Evolutionary conservation across 1,140 invertebrate genomes (phyloP), one percentile per base, ranked within the genome.

Genomic region (Drosophila micromelanica): DNA sequence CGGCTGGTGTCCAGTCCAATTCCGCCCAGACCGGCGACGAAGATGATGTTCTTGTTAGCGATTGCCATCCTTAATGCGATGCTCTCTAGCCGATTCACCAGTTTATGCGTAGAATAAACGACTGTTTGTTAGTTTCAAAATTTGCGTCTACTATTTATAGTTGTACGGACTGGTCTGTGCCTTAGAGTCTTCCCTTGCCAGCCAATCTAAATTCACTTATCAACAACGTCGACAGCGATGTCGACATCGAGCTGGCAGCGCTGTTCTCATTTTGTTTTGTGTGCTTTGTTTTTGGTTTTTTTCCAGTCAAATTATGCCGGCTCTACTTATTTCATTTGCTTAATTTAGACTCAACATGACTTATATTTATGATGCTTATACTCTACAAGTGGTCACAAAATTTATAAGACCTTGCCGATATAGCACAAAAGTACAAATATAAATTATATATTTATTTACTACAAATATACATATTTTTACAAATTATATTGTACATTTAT

Each of bases 1-100:
- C 63, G 68, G 52, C 77, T 82, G 54, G 87, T 85, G 69, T 81
- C 90, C 51, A 90, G 65, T 30, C 90, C 90, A 71, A 91, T 91
- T 37, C 80, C 87, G 23, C 90, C 90, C 49, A 91, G 72, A 46
- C 76, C 90, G 35, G 87, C 90, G 32, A 91, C 90, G 37, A 91
- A 91, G 51, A 91, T 73, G 0, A 91, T 74, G 65, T 91, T 90
- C 69, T 90, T 91, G 62, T 81, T 85, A 51, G 78, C 76, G 54
- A 91, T 62, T 37, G 59, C 51, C 89, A 91, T 91, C 40, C 13
- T 75, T 48, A 48, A 7, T 37, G 20, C 32, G 63, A 17, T 40
- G 11, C n/a, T 40, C 35, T 37, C 27, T 32, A 60, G n/a, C 35
- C 63, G 43, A 9, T 20, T 61, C 57, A 75, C 60, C 80, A 84